Evolutionary conservation across 2,888 invertebrate species (phyloP).

Genomic region (Drosophila tanythrix): DNA sequence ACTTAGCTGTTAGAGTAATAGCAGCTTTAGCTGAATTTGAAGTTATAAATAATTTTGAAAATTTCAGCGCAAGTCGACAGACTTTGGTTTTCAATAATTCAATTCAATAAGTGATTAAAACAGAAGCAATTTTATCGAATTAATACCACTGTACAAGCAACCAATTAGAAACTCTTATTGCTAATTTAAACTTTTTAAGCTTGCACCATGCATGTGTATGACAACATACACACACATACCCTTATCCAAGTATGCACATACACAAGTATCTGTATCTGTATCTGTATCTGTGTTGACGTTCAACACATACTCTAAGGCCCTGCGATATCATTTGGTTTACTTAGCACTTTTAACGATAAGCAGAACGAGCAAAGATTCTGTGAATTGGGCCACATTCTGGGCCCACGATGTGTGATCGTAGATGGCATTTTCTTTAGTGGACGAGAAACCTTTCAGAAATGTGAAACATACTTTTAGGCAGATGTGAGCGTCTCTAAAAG

Average conservation of each 20-base stretch:
- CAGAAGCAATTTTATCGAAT: background rate
- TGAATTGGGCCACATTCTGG: constrained; percentile 62
- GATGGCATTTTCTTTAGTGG: background rate
- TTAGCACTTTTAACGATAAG: constrained; percentile 69
- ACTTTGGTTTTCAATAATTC: background rate
- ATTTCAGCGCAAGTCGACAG: background rate
- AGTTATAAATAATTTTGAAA: background rate
- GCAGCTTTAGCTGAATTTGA: background rate
- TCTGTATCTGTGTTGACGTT: constrained; percentile 23
- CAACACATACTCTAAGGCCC: background rate
- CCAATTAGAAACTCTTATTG: constrained; percentile 22
- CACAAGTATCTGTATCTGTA: constrained; percentile 18
- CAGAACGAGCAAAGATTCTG: constrained; percentile 46
- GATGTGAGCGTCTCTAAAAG: background rate
- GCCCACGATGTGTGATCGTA: constrained; percentile 29
- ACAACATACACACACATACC: constrained; percentile 3
- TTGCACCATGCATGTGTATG: constrained; percentile 29
- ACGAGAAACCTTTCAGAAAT: constrained; percentile 8
- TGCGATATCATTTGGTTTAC: constrained; percentile 55
- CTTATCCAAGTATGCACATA: constrained; percentile 1
- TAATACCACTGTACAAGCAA: constrained; percentile 9
- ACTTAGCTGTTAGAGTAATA: background rate
- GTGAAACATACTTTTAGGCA: constrained; percentile 69
- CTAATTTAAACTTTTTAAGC: constrained; percentile 49
- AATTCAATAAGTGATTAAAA: background rate